phyloP scores from a whole-genome alignment of 2,888 invertebrate species.

The Physocephala rufipes region DNA sequence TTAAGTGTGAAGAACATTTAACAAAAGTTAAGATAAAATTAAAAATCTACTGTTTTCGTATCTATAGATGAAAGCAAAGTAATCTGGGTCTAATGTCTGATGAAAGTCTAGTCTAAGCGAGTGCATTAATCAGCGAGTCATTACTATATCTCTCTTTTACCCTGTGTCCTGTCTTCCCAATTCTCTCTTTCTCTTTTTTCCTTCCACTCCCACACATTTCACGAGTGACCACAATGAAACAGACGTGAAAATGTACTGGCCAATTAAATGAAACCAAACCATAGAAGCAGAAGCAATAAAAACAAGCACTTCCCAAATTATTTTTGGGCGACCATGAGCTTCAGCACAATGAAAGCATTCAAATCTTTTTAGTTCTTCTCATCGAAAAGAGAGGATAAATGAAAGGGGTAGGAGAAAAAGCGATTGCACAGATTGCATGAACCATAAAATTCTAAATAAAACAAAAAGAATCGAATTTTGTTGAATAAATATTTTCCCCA shows the following conservation, averaged over 20 bases:
- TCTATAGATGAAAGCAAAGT: not conserved
- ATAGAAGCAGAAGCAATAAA: not conserved
- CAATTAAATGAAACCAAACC: not conserved
- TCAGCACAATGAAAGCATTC: not conserved
- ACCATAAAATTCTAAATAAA: not conserved
- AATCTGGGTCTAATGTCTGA: not conserved
- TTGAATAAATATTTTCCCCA: too few relatives aligned
- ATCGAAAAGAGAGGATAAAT: not conserved
- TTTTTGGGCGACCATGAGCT: not conserved
- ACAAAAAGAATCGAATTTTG: too few relatives aligned
- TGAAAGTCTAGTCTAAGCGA: not conserved
- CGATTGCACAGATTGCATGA: not conserved
- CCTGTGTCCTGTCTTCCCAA: not conserved
- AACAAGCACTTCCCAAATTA: not conserved
- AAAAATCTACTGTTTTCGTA: slow-evolving; percentile 8
- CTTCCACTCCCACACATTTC: too few relatives aligned
- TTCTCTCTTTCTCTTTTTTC: not conserved
- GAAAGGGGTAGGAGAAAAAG: not conserved
- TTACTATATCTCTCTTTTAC: not conserved
- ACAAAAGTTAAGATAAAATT: not conserved
- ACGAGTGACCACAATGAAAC: too few relatives aligned
- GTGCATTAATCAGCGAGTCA: not conserved
- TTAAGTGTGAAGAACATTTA: slow-evolving; percentile 29
- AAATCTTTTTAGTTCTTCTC: not conserved
- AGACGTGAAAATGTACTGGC: too few relatives aligned